Conservation (phyloP, 1,140 invertebrate genomes). For the Campoletis sonorensis region DNA sequence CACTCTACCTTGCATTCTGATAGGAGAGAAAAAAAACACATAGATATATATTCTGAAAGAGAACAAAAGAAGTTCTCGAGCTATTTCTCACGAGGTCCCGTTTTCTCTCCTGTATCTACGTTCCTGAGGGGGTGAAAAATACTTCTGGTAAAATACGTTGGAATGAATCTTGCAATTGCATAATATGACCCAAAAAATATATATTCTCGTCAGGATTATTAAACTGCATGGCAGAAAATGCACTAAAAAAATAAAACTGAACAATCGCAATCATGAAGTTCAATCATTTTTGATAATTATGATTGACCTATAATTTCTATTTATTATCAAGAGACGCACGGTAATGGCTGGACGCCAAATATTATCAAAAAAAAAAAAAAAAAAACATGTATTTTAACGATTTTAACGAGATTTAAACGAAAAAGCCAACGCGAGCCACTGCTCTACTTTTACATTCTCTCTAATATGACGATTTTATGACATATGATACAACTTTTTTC, state of each 20-base stretch:
- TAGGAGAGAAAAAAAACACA: neutral
- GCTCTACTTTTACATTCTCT: no score
- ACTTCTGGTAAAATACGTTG: neutral
- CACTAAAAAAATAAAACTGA: neutral
- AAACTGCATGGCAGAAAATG: neutral
- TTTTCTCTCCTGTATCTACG: neutral
- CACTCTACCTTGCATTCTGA: slow-evolving; percentile 23
- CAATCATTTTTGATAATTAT: neutral
- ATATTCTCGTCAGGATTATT: slow-evolving; percentile 32
- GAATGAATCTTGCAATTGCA: neutral
- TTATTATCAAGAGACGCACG: no score
- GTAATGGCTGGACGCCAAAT: no score
- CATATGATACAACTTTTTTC: no score
- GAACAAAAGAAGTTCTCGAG: neutral
- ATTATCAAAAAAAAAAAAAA: no score
- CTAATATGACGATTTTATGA: no score
- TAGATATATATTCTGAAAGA: neutral
- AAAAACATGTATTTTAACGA: no score
- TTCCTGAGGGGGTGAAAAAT: slow-evolving; percentile 1
- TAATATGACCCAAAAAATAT: slow-evolving; percentile 29
- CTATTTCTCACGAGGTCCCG: neutral
- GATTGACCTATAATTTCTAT: neutral
- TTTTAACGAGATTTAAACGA: no score
- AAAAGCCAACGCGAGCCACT: no score
- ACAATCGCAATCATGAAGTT: no score